phyloP scores from a whole-genome alignment of 2,797 vertebrate genomes.

The Austrolebias charrua region DNA sequence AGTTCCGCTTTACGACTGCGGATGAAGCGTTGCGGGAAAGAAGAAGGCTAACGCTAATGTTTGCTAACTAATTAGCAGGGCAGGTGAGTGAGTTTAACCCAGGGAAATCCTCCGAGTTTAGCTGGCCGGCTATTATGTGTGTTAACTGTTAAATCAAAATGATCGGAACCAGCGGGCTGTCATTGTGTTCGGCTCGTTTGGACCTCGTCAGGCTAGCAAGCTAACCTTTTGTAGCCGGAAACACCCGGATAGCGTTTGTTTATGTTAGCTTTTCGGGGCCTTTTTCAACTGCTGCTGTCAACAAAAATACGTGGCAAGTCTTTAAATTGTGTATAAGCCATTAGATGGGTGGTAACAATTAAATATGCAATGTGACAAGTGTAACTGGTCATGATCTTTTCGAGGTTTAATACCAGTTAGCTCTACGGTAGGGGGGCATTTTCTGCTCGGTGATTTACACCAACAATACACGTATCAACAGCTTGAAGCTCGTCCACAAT shows the following conservation, averaged over 20 bases:
- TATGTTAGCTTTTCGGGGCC: slow-evolving; percentile 54
- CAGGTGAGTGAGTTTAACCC: slow-evolving; percentile 56
- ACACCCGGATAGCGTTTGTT: slow-evolving; percentile 59
- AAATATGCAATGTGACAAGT: not conserved
- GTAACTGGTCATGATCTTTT: not conserved
- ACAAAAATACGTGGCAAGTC: not conserved
- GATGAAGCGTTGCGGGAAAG: slow-evolving; percentile 76
- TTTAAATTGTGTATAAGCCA: fast-evolving
- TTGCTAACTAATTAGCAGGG: slow-evolving; percentile 66
- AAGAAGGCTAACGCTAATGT: slow-evolving; percentile 78
- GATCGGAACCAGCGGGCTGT: slow-evolving; percentile 32
- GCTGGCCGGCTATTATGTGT: not conserved
- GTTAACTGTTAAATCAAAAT: not conserved
- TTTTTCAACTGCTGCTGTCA: not conserved
- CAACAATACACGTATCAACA: not conserved
- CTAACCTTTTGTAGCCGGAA: slow-evolving; percentile 29
- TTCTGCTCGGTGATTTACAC: slow-evolving; percentile 35
- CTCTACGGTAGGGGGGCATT: slow-evolving; percentile 52
- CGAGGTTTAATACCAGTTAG: slow-evolving; percentile 34
- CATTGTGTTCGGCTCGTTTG: slow-evolving; percentile 36
- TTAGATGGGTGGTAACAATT: fast-evolving
- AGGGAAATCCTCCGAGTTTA: slow-evolving; percentile 3
- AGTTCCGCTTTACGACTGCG: slow-evolving; percentile 73
- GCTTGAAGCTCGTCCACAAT: not conserved
- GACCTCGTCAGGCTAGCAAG: slow-evolving; percentile 57